Conservation (phyloP, 2,888 invertebrate species). For the Merodon equestris region DNA sequence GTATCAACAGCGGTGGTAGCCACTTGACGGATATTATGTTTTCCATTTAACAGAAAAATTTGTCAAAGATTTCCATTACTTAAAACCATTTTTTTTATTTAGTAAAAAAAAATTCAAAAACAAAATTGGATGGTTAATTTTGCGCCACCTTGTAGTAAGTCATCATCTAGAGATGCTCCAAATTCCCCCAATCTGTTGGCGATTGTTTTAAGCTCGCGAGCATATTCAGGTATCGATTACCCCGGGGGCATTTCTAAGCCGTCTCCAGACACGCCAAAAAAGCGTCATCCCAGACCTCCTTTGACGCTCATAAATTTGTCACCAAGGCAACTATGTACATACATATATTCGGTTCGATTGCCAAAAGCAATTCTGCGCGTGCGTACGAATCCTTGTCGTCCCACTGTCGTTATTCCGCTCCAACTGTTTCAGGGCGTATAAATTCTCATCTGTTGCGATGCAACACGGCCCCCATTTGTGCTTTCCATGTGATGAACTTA, state of each 20-base stretch:
- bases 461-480: neutral
- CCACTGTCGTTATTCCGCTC: neutral
- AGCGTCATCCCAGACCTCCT: slow-evolving; percentile 56
- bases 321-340: slow-evolving; percentile 30
- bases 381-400: neutral
- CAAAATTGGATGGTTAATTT: too few species aligned
- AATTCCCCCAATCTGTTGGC: slow-evolving; percentile 25
- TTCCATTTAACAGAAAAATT: too few species aligned
- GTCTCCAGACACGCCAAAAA: too few species aligned
- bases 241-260: too few species aligned
- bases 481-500: neutral
- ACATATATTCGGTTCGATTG: too few species aligned
- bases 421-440: neutral
- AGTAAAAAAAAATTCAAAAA: too few species aligned
- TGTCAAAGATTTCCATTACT: too few species aligned
- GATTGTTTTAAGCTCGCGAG: slow-evolving; percentile 15
- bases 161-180: slow-evolving; percentile 30
- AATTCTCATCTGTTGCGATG: neutral
- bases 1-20: too few species aligned
- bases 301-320: slow-evolving; percentile 31
- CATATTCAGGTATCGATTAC: slow-evolving; percentile 18
- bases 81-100: too few species aligned
- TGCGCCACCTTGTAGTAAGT: too few species aligned
- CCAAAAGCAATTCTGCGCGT: neutral
- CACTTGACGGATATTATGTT: too few species aligned